Evolutionary conservation across 2,888 invertebrate genomes (phyloP).

Genomic region (Eupithecia insigniata): DNA sequence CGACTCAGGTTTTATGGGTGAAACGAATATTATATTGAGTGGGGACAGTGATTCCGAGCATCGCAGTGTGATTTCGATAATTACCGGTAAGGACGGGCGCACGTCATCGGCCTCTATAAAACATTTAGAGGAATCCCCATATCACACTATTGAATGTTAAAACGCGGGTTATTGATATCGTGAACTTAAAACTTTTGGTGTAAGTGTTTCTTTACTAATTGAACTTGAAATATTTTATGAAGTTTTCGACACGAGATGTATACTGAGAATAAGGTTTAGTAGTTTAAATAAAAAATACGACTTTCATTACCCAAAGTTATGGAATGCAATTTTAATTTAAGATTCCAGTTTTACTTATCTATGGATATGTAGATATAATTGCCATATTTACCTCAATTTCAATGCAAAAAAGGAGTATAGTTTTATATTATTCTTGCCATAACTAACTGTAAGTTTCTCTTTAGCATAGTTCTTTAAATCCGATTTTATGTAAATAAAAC

Average conservation of each 20-base stretch:
- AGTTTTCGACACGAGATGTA: background rate
- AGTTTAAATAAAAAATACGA: background rate
- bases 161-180: background rate
- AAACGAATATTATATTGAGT: slow-evolving; percentile 78
- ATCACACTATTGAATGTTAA: slow-evolving; percentile 73
- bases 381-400: slow-evolving; percentile 40
- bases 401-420: slow-evolving; percentile 11
- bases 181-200: background rate
- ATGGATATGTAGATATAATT: slow-evolving; percentile 6
- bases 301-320: background rate
- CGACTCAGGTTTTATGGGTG: slow-evolving; percentile 78
- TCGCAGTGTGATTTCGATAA: slow-evolving; percentile 78
- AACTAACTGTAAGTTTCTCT: slow-evolving; percentile 9
- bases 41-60: slow-evolving; percentile 81
- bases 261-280: background rate
- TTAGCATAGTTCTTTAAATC: background rate
- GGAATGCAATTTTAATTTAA: background rate
- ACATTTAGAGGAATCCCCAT: slow-evolving; percentile 70
- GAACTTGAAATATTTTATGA: slow-evolving; percentile 1
- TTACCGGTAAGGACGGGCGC: slow-evolving; percentile 70
- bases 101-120: slow-evolving; percentile 67
- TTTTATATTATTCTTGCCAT: slow-evolving; percentile 34
- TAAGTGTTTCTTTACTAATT: background rate
- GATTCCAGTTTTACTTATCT: background rate
- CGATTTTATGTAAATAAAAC: background rate